Base-by-base conservation (phyloP, 2,888 invertebrate species). In the Ferrisia virgata region DNA sequence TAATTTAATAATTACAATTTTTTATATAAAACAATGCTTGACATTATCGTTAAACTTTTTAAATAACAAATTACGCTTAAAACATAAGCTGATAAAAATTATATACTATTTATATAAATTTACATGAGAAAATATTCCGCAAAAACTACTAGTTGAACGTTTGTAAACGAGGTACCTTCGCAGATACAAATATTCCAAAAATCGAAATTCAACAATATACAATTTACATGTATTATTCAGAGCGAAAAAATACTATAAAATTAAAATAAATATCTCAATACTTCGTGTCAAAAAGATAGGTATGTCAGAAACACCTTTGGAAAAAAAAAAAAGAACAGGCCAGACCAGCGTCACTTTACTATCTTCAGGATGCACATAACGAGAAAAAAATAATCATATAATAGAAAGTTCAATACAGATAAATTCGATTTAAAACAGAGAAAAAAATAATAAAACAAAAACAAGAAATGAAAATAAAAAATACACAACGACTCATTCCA, bases 21-120 rank as follows among this genome's bases (percentile, higher is more conserved):
- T 33, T 69, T 69, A 18, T 76, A 76, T 76, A 76, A 76, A 76
- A 76, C 72, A 76, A 76, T 76, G 72, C 72, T 76, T 76, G 72
- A 76, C 72, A 76, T 76, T 36, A 76, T 76, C 8, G 36, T 76
- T 76, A 28, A 76, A 76, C 11, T 28, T 76, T n/a, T 76, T 76
- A 76, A 76, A 76, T 76, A 76, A 76, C 72, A 76, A 69, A 76
- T 76, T 76, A 36, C 72, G 36, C 36, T 76, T 76, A 36, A 36
- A 76, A 76, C 72, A 76, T 76, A 76, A 36, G 33, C 72, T 76
- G 36, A 76, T 76, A 76, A 76, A 76, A 76, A 76, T 76, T 5
- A 33, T 76, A 36, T 36, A 22, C 53, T 53, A 36, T 76, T 36
- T 76, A 36, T 76, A 76, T 36, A 0, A 76, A 76, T 76, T 76